These are phyloP conservation scores for rabbit (Oryctolagus cuniculus) DNA, from an alignment of 2,113 vertebrate genomes.

Conservation along the genomic window mOryCun1.1 NC_091441.1:29648001-29648500, in stretches of 20 bases:
- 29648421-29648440: conserved; percentile 18
- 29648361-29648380: conserved; percentile 15
- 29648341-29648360: conserved; percentile 44
- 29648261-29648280: neutral
- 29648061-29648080: neutral
- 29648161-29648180: too few species aligned
- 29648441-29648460: conserved; percentile 69
- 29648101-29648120: neutral
- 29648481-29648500: conserved; percentile 86
- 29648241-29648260: neutral
- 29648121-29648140: too few species aligned
- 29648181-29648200: neutral
- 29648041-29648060: neutral
- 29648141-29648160: too few species aligned
- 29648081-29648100: neutral
- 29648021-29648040: neutral
- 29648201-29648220: neutral
- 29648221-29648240: neutral
- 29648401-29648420: neutral
- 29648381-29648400: neutral
- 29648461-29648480: neutral
- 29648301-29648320: neutral
- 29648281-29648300: neutral
- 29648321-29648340: neutral
- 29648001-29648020: neutral